Base-by-base conservation (phyloP, 2,888 invertebrate genomes). In the Xylota sylvarum region DNA sequence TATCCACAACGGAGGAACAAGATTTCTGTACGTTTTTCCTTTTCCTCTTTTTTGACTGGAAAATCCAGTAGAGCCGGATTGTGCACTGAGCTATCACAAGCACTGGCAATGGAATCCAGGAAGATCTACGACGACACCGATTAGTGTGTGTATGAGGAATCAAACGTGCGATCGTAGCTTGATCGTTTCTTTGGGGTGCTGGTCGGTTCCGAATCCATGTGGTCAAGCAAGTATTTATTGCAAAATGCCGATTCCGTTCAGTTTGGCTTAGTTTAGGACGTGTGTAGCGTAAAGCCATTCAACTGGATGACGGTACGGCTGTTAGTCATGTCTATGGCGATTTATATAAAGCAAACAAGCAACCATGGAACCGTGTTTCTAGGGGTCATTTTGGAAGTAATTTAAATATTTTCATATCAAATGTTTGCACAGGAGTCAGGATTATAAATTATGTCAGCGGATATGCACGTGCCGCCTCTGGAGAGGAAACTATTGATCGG, bases 51-150 rank as follows among this genome's bases (percentile, higher is more conserved):
- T 69, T 46, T 17, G 43, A 79, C 56, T 65, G 76, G 81, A 81
- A 85, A 77, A 85, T 81, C 85, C 81, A 85, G 85, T 65, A 72
- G 70, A 81, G 23, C 85, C 81, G 81, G 85, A 81, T 85, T 52
- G 55, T n/a, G 62, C 46, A 37, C 27, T 32, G 14, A 62, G 67
- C 37, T 56, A 56, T 64, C 52, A 48, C 77, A 17, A 30, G 23
- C 60, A 48, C 30, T 62, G 76, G 48, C 50, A 60, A 46, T 58
- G 74, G 84, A 85, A 85, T 85, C 50, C 74, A 76, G 76, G 85
- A 81, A 81, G 81, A 81, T 81, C 81, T 76, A 81, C 76, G 85
- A 72, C 76, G 85, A 81, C 81, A 81, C 69, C 69, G 46, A 69
- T 74, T 23, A 79, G 60, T 55, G 58, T 55, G 58, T 60, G 69